phyloP scores from a whole-genome alignment of 2,888 invertebrate species.

The Sepiola atlantica region DNA sequence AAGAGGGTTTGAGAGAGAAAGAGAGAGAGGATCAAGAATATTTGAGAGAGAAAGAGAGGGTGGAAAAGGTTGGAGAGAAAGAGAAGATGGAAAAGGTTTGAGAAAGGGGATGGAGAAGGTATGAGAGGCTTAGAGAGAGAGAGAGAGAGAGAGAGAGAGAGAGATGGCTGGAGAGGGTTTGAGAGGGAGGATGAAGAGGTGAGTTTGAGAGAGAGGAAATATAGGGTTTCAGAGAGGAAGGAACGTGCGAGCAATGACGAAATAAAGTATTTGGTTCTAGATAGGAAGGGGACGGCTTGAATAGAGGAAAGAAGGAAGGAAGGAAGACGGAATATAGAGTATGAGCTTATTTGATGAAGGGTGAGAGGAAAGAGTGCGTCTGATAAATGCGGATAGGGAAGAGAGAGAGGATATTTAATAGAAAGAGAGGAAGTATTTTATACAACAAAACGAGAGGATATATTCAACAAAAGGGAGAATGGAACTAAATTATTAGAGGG shows the following conservation, averaged over 20 bases:
- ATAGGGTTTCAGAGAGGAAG: rapidly evolving
- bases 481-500: too few relatives aligned
- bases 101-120: too few relatives aligned
- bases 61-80: too few relatives aligned
- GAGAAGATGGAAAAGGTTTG: too few relatives aligned
- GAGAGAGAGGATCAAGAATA: neutral
- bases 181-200: neutral
- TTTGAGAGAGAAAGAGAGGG: too few relatives aligned
- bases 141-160: neutral
- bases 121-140: neutral
- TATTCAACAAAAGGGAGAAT: too few relatives aligned
- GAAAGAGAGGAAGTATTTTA: neutral
- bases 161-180: neutral
- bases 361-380: neutral
- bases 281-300: neutral
- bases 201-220: neutral
- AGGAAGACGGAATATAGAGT: neutral
- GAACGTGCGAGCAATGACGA: neutral
- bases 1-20: neutral
- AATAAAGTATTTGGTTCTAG: neutral
- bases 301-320: neutral
- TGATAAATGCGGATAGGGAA: too few relatives aligned
- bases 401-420: neutral
- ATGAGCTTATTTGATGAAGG: too few relatives aligned
- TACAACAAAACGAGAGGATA: too few relatives aligned